These are phyloP conservation scores for Teleogryllus oceanicus DNA, from an alignment of 2,888 invertebrate species.

Conservation along the genomic window DNA sequence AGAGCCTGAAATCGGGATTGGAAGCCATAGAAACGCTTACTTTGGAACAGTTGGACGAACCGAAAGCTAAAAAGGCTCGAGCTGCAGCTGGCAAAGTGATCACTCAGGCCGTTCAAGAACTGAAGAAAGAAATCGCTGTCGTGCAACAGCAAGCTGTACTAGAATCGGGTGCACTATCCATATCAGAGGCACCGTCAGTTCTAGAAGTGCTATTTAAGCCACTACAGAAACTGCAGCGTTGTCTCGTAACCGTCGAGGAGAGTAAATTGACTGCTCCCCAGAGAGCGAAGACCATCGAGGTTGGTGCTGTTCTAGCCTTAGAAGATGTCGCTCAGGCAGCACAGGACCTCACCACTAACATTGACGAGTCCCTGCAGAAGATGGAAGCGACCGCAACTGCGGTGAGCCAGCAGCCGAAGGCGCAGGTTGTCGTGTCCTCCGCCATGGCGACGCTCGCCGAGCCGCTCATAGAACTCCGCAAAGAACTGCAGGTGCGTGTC, in stretches of 20 bases:
- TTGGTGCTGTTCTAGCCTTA: neutral
- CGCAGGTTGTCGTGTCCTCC: too few relatives aligned
- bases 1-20: neutral
- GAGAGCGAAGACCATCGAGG: neutral
- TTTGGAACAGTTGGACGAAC: neutral
- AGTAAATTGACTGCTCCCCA: neutral
- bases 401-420: neutral
- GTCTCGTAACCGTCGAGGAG: neutral
- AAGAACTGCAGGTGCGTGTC: neutral
- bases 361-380: neutral
- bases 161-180: neutral
- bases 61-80: neutral
- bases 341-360: too few relatives aligned
- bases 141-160: constrained; percentile 18
- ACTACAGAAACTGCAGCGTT: neutral
- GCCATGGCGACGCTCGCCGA: neutral
- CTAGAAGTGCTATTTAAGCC: neutral
- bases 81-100: neutral
- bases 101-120: neutral
- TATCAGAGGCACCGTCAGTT: neutral
- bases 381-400: neutral
- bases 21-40: neutral
- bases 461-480: neutral
- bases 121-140: neutral
- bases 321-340: neutral